Evolutionary conservation across 2,113 vertebrate species (phyloP).

Genomic region (Labeo catla): DNA sequence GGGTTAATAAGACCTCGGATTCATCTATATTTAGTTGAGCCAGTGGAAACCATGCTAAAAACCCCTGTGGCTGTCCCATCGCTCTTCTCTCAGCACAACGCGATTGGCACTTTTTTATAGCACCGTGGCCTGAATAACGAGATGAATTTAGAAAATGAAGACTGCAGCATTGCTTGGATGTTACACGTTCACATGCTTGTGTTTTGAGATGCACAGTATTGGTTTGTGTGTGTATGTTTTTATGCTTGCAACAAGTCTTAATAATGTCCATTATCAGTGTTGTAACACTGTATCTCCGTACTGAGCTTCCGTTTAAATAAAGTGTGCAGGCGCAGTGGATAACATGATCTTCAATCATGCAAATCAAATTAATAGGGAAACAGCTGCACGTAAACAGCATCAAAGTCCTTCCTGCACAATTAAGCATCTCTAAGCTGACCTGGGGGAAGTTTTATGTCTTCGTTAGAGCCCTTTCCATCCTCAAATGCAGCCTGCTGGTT

Average conservation of each 20-base stretch:
- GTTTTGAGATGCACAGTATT: neutral
- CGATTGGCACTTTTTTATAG: constrained; percentile 70
- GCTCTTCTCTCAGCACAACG: constrained; percentile 65
- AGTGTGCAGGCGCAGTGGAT: neutral
- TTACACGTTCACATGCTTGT: neutral
- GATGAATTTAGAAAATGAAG: constrained; percentile 41
- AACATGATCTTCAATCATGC: neutral
- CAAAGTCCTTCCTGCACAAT: constrained; percentile 1
- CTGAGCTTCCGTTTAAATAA: neutral
- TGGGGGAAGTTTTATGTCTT: neutral
- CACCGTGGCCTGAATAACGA: constrained; percentile 71
- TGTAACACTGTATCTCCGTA: neutral
- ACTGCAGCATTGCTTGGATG: neutral
- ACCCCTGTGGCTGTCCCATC: constrained; percentile 68
- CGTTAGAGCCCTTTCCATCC: neutral
- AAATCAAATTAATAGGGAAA: constrained; percentile 14
- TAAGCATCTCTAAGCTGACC: constrained; percentile 15
- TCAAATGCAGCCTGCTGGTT: neutral
- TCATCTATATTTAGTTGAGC: constrained; percentile 73
- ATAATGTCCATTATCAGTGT: neutral
- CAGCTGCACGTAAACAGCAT: neutral
- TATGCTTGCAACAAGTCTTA: neutral
- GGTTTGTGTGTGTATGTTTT: neutral
- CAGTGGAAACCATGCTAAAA: constrained; percentile 73
- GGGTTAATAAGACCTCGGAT: constrained; percentile 73